These are phyloP conservation scores for Alcedo atthis DNA, from an alignment of 2,797 vertebrate species.

Conservation along the genomic window DNA sequence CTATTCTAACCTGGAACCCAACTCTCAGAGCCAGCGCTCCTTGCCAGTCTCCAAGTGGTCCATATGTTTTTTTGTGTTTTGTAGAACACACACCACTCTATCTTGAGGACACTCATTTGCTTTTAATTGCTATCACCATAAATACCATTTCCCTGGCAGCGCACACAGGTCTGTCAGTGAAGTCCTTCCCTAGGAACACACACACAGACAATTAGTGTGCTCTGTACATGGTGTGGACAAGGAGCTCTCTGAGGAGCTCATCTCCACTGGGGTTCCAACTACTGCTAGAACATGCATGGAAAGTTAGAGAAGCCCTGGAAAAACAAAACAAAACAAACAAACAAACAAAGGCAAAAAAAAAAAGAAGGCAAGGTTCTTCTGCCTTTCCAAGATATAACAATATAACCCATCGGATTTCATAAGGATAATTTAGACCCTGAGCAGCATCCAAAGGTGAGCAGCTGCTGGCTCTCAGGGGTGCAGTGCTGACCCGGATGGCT, in stretches of 20 bases:
- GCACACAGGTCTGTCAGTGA: not conserved
- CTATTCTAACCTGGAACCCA: not conserved
- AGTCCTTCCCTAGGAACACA: not conserved
- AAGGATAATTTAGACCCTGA: not conserved
- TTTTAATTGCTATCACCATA: not conserved
- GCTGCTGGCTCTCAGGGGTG: not conserved
- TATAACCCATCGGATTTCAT: not conserved
- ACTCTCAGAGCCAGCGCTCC: not conserved
- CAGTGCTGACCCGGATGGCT: not conserved
- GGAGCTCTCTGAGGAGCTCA: not conserved
- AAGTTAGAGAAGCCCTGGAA: not conserved
- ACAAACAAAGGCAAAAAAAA: no score
- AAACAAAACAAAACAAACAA: no score
- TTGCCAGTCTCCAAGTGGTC: not conserved
- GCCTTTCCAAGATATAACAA: not conserved
- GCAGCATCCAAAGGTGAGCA: not conserved
- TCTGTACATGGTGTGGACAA: accelerated
- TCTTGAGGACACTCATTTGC: not conserved
- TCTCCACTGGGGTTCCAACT: not conserved
- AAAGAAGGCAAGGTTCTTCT: not conserved
- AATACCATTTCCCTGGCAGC: not conserved
- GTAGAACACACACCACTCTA: not conserved
- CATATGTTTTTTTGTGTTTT: not conserved
- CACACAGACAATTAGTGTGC: not conserved
- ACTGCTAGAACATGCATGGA: not conserved